Conservation (phyloP, 2,113 vertebrate genomes). For the Phainopepla nitens region DNA sequence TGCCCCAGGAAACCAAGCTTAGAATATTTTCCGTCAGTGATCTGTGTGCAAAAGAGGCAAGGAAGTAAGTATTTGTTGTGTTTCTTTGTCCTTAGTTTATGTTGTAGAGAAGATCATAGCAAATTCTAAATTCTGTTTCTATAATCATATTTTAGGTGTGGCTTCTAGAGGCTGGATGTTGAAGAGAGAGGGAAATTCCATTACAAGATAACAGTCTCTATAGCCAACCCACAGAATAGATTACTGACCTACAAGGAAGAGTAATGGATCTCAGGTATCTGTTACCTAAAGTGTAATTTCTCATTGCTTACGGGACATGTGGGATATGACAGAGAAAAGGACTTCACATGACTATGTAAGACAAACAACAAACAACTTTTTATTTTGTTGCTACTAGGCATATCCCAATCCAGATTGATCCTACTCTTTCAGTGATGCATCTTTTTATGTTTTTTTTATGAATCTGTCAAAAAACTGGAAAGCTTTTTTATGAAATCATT, state of each 20-base stretch:
- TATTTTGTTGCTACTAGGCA: background rate
- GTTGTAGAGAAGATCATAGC: background rate
- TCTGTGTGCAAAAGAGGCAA: background rate
- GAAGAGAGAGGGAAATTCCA: background rate
- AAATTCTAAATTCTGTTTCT: background rate
- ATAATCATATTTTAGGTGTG: background rate
- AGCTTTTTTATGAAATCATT: background rate
- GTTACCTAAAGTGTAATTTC: background rate
- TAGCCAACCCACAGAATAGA: background rate
- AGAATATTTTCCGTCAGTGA: background rate
- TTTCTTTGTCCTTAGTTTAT: background rate
- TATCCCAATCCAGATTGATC: background rate
- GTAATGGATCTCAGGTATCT: background rate
- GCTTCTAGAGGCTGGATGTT: background rate
- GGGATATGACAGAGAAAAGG: background rate
- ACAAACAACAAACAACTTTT: background rate
- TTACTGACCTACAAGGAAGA: background rate
- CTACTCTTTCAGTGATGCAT: background rate
- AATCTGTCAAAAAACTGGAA: background rate
- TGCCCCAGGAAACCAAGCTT: background rate
- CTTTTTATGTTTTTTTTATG: background rate
- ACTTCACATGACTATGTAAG: background rate
- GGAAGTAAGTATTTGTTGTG: background rate
- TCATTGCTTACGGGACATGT: background rate
- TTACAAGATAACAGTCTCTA: background rate